Percentiles rank a stretch among this genome's conserved stretches.
Evolutionary conservation across 2,113 vertebrate genomes (phyloP).

Genomic region (Gila orcuttii): DNA sequence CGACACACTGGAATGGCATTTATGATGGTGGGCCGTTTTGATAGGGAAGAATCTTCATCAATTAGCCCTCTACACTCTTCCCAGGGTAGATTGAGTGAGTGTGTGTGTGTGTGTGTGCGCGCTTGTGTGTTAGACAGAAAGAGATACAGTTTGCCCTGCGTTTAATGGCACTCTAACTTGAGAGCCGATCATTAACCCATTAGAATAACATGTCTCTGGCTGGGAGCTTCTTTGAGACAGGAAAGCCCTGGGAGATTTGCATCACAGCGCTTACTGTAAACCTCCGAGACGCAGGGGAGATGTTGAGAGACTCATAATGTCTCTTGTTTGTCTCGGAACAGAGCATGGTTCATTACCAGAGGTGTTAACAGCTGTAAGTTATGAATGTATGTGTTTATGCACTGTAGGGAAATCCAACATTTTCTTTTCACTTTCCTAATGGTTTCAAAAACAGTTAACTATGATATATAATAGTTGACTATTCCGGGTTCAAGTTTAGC

Average conservation of each 20-base stretch:
- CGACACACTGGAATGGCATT: constrained; percentile 64
- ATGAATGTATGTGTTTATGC: constrained; percentile 15
- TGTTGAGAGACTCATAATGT: constrained; percentile 30
- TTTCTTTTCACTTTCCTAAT: constrained; percentile 1
- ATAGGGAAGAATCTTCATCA: constrained; percentile 57
- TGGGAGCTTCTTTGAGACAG: constrained; percentile 44
- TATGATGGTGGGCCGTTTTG: constrained; percentile 54
- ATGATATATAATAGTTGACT: neutral
- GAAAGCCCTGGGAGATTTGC: constrained; percentile 34
- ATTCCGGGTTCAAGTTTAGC: neutral
- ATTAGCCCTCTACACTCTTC: constrained; percentile 46
- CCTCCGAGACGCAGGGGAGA: constrained; percentile 30
- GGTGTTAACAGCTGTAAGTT: constrained; percentile 37
- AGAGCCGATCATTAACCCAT: constrained; percentile 63
- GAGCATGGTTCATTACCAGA: constrained; percentile 12
- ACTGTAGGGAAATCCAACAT: neutral
- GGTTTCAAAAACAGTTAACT: neutral
- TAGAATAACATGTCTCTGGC: constrained; percentile 57
- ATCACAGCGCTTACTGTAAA: constrained; percentile 52
- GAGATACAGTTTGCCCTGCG: constrained; percentile 52
- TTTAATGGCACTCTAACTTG: constrained; percentile 62
- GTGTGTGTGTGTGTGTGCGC: constrained; percentile 17
- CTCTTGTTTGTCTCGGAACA: neutral
- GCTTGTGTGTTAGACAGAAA: constrained; percentile 28
- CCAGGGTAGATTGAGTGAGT: constrained; percentile 27